These are phyloP conservation scores for Cerceris ruficornis DNA, from an alignment of 2,888 invertebrate genomes.

Conservation along the genomic window DNA sequence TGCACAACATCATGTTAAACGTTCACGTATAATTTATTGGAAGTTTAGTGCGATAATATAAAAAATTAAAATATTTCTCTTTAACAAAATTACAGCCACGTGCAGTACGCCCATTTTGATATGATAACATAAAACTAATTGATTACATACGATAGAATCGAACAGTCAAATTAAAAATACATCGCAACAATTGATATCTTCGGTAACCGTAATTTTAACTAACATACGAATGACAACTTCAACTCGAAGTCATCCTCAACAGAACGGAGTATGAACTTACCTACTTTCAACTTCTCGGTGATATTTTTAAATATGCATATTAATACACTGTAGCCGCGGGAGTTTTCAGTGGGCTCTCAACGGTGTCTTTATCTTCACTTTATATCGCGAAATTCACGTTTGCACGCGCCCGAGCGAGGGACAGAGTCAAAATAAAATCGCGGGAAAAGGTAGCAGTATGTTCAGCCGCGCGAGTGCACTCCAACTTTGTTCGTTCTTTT, in stretches of 20 bases:
- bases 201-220: background rate
- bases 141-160: too few species aligned
- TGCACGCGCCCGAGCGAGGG: background rate
- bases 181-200: background rate
- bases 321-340: background rate
- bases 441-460: conserved; percentile 6
- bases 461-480: background rate
- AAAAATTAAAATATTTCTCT: too few species aligned
- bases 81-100: too few species aligned
- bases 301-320: background rate
- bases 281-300: background rate
- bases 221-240: background rate
- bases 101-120: too few species aligned
- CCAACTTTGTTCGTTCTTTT: conserved; percentile 5
- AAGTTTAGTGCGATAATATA: too few species aligned
- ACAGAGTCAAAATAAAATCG: conserved; percentile 5
- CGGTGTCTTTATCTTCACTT: background rate
- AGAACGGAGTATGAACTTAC: background rate
- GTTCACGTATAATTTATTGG: too few species aligned
- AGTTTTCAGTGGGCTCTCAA: background rate
- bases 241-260: background rate
- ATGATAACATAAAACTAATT: too few species aligned
- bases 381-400: background rate
- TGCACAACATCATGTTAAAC: too few species aligned
- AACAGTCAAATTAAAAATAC: too few species aligned